Conservation (phyloP, 2,888 invertebrate genomes). For the Nephrocerus scutellatus region DNA sequence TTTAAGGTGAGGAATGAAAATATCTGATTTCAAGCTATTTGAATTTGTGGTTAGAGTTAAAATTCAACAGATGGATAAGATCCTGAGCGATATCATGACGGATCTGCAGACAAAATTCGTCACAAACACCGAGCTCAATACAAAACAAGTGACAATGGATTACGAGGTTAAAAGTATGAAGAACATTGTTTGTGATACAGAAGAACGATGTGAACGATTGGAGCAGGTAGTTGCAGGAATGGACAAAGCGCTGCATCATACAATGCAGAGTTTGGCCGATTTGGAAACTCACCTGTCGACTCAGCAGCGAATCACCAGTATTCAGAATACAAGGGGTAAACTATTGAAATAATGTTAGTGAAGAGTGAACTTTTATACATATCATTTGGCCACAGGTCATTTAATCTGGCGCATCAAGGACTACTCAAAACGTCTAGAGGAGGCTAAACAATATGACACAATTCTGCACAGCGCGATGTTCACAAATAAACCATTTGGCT, state of each 20-base stretch:
- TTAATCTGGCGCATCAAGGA: conserved; percentile 66
- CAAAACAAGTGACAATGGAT: conserved; percentile 48
- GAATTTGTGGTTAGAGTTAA: not conserved
- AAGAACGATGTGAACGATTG: conserved; percentile 51
- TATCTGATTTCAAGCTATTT: not conserved
- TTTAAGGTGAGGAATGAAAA: conserved; percentile 29
- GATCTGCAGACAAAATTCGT: conserved; percentile 38
- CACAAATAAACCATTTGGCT: conserved; percentile 65
- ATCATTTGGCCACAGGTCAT: conserved; percentile 45
- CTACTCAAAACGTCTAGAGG: conserved; percentile 58
- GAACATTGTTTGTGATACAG: conserved; percentile 50
- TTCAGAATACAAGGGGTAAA: conserved; percentile 41
- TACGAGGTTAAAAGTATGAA: conserved; percentile 51
- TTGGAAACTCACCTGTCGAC: conserved; percentile 46
- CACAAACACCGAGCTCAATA: conserved; percentile 40
- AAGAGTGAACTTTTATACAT: not conserved
- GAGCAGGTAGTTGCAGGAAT: conserved; percentile 45
- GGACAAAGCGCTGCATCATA: conserved; percentile 45
- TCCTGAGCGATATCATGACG: conserved; percentile 33
- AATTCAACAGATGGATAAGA: conserved; percentile 31
- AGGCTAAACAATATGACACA: conserved; percentile 59
- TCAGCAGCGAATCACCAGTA: conserved; percentile 40
- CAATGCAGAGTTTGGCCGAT: conserved; percentile 48
- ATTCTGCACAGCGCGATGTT: conserved; percentile 62
- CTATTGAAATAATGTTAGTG: conserved; percentile 37